Conservation (phyloP, 2,888 invertebrate genomes). For the Neoascia interrupta region DNA sequence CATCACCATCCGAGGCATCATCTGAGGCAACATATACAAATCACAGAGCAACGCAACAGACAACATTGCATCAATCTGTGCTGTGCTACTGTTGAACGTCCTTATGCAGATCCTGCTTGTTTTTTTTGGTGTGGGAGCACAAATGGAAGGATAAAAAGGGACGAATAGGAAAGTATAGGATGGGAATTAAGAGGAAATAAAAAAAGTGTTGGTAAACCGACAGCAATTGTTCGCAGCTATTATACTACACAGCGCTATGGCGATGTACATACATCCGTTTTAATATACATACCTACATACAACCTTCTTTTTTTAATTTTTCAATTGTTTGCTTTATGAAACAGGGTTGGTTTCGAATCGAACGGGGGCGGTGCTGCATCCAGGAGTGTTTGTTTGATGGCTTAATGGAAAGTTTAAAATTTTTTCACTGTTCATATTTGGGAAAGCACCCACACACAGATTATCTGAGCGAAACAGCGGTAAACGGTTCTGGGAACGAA, state of each 20-base stretch:
- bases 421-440: not conserved
- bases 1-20: conserved; percentile 35
- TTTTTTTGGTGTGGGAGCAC: conserved; percentile 23
- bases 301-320: conserved; percentile 64
- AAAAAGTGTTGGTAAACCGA: conserved; percentile 69
- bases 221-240: conserved; percentile 68
- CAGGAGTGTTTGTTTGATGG: not conserved
- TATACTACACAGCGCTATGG: conserved; percentile 44
- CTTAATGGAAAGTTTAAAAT: not conserved
- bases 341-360: conserved; percentile 47
- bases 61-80: conserved; percentile 69
- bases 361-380: not conserved
- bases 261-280: conserved; percentile 38
- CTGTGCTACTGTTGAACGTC: conserved; percentile 49
- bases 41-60: conserved; percentile 68
- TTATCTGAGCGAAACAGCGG: not conserved
- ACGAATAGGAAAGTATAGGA: conserved; percentile 53
- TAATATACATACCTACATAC: conserved; percentile 18
- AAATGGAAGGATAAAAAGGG: conserved; percentile 52
- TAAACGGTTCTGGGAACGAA: not conserved
- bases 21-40: conserved; percentile 33
- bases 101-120: conserved; percentile 48
- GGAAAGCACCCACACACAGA: not conserved
- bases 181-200: too few relatives aligned
- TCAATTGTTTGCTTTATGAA: conserved; percentile 61